A percentile compares a stretch with the other conserved stretches of the same genome.
phyloP scores from a whole-genome alignment of 2,113 vertebrate species.

The Alouatta palliata region DNA sequence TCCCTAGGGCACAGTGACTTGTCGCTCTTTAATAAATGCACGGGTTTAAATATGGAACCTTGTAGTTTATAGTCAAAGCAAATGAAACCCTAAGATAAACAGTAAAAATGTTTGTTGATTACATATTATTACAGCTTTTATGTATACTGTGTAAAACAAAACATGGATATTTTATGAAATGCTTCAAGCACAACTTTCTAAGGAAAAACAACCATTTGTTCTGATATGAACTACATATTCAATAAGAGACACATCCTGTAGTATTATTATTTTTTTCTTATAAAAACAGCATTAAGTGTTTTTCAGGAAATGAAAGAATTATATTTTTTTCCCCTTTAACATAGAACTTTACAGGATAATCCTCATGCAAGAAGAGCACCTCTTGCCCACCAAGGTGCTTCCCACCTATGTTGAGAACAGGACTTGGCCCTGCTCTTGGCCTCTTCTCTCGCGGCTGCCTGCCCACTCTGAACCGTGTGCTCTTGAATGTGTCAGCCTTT shows the following conservation, averaged over 20 bases:
- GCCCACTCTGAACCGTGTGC: not conserved
- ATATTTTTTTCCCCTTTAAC: not conserved
- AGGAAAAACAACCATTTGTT: not conserved
- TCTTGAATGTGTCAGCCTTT: not conserved
- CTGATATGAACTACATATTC: not conserved
- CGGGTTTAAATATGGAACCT: not conserved
- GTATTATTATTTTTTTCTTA: not conserved
- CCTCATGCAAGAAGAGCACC: not conserved
- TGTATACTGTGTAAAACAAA: not conserved
- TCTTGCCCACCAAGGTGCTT: not conserved
- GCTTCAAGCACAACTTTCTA: not conserved
- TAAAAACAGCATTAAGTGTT: not conserved
- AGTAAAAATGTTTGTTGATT: conserved; percentile 29
- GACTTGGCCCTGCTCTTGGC: not conserved
- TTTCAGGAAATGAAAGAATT: not conserved
- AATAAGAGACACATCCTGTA: not conserved
- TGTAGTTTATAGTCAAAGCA: conserved; percentile 3
- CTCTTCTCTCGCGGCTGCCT: not conserved
- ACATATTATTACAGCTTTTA: not conserved
- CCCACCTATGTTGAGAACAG: not conserved
- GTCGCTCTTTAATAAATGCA: conserved; percentile 16
- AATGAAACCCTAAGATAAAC: not conserved
- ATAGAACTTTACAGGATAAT: not conserved
- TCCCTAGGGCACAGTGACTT: not conserved
- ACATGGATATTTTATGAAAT: not conserved